phyloP scores from a whole-genome alignment of 2,113 vertebrate genomes.

The Grantiella picta region DNA sequence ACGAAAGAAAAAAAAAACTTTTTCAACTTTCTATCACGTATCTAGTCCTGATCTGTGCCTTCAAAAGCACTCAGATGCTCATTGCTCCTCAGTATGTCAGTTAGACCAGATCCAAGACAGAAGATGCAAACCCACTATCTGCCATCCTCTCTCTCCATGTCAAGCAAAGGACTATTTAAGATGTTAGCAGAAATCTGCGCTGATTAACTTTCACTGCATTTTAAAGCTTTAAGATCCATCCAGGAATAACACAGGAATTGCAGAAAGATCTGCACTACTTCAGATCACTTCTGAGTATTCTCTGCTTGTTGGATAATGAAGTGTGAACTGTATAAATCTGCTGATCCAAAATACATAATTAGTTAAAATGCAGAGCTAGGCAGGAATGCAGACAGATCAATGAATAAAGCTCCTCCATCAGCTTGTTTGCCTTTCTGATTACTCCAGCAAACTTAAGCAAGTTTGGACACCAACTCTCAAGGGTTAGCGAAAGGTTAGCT shows the following conservation, averaged over 20 bases:
- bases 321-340: slow-evolving; percentile 16
- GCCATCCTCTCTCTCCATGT: neutral
- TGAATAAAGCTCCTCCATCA: slow-evolving; percentile 5
- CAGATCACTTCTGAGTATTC: neutral
- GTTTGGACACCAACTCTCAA: neutral
- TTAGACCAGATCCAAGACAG: neutral
- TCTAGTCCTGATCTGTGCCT: neutral
- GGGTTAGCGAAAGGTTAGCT: slow-evolving; percentile 7
- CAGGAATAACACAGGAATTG: neutral
- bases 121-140: neutral
- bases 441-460: neutral
- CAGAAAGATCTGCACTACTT: neutral
- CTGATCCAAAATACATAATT: slow-evolving; percentile 3
- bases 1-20: neutral
- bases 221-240: neutral
- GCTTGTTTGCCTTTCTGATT: slow-evolving; percentile 29
- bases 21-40: neutral
- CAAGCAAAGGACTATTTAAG: neutral
- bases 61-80: neutral
- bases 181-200: neutral
- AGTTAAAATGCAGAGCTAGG: neutral
- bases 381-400: slow-evolving; percentile 36
- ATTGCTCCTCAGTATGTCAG: neutral
- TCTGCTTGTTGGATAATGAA: slow-evolving; percentile 23
- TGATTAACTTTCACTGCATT: neutral